These are phyloP conservation scores for Corythaeola cristata DNA, from an alignment of 2,113 vertebrate genomes.

Conservation along the genomic window DNA sequence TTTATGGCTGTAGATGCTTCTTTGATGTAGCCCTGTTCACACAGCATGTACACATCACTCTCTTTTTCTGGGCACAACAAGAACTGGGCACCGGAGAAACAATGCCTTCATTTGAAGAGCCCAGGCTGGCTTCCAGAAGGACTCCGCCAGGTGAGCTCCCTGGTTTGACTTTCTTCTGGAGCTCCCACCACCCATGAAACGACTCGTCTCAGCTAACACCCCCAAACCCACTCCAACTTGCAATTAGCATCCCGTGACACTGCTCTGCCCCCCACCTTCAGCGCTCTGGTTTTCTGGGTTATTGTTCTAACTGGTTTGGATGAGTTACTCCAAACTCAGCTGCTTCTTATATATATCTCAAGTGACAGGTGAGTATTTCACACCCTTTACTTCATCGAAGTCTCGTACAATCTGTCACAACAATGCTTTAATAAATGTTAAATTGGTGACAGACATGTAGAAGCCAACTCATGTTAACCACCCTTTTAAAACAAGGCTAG, in stretches of 20 bases:
- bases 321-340: not conserved
- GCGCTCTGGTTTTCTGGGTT: not conserved
- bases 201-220: not conserved
- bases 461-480: not conserved
- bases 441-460: not conserved
- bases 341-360: not conserved
- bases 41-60: not conserved
- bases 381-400: not conserved
- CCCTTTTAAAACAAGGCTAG: not conserved
- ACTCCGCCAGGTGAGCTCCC: not conserved
- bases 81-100: not conserved
- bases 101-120: not conserved
- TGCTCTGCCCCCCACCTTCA: not conserved
- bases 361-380: conserved; percentile 49
- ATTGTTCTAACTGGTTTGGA: not conserved
- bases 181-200: not conserved
- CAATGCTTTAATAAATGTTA: not conserved
- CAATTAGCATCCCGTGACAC: not conserved
- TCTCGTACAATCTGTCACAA: not conserved
- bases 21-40: not conserved
- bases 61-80: not conserved
- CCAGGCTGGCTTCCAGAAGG: not conserved
- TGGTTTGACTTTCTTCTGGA: not conserved
- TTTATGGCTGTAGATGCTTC: not conserved
- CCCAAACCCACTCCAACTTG: not conserved